These are phyloP conservation scores for Chrysolina americana DNA, from an alignment of 2,888 invertebrate species.

Conservation along the genomic window DNA sequence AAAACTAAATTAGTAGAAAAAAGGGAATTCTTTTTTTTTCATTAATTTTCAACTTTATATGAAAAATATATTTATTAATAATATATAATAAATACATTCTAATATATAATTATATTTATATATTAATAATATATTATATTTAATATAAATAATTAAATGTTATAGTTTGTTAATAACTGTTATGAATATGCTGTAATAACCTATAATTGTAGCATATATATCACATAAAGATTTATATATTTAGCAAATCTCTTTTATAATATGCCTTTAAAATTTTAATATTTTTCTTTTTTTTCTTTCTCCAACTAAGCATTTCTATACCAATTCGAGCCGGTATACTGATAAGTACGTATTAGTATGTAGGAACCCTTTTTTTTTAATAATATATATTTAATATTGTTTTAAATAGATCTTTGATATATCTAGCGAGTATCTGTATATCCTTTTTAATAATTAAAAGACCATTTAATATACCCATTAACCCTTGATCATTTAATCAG, in stretches of 20 bases:
- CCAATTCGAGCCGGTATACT: neutral
- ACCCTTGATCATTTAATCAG: neutral
- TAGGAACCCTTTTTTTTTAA: neutral
- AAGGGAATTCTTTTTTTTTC: conserved; percentile 24
- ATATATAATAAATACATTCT: conserved; percentile 47
- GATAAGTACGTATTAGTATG: neutral
- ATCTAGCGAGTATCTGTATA: neutral
- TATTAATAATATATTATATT: conserved; percentile 41
- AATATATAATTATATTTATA: conserved; percentile 56
- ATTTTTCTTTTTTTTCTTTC: neutral
- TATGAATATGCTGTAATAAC: neutral
- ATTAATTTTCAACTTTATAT: conserved; percentile 30
- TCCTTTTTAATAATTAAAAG: neutral
- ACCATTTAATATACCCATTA: neutral
- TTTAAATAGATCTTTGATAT: neutral
- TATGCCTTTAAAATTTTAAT: neutral
- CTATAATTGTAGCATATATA: neutral
- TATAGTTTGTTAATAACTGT: neutral
- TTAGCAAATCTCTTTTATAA: neutral
- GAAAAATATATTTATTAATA: conserved; percentile 31
- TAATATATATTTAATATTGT: neutral
- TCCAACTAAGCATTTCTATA: neutral
- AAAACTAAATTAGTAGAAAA: neutral
- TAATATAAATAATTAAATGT: conserved; percentile 35
- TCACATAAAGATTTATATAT: neutral